Base-by-base conservation (phyloP, 2,113 vertebrate species). In the Mugil cephalus region DNA sequence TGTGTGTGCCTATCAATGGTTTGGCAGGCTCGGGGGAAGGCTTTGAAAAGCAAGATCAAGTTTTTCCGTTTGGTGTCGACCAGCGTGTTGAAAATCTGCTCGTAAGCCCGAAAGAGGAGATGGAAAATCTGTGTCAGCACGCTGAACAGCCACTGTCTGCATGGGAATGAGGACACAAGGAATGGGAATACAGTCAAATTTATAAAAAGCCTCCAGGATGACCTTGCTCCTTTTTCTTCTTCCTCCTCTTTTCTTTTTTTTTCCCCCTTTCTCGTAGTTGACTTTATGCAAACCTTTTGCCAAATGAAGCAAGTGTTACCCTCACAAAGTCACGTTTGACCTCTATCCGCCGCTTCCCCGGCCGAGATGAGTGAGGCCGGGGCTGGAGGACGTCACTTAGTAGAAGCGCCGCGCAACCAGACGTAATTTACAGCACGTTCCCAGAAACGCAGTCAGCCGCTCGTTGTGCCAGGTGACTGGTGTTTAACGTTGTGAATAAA, bases 121-220 rank as follows among this genome's bases (percentile, higher is more conserved):
- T 70, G 80, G 78, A 87, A 88, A 87, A 87, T 90, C 61, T 76
- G 73, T 88, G 91, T 92, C 89, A 91, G 89, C 83, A 68, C 42
- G 36, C 36, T 64, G 59, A 69, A 50, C 39, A 58, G 56, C 69
- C 52, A 11, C 85, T 13, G 80, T 74, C 67, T 77, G 82, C 80
- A 60, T 77, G 83, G 76, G 73, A 83, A 84, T 58, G 68, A 79
- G 84, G 84, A 82, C 86, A 80, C 48, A 51, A 79, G 69, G 34
- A 80, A 74, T 79, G 74, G 83, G 84, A 87, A 88, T 87, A 87
- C 38, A 61, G 72, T 74, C 63, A 65, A 30, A 18, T 74, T 80
- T 75, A 84, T 69, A 68, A 79, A 84, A 86, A 80, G 64, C 69
- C 68, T 71, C 53, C 34, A 80, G 53, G 55, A 39, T 64, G 78